Evolutionary conservation across 2,888 invertebrate species (phyloP).

Genomic region (Adelognathus sp.): DNA sequence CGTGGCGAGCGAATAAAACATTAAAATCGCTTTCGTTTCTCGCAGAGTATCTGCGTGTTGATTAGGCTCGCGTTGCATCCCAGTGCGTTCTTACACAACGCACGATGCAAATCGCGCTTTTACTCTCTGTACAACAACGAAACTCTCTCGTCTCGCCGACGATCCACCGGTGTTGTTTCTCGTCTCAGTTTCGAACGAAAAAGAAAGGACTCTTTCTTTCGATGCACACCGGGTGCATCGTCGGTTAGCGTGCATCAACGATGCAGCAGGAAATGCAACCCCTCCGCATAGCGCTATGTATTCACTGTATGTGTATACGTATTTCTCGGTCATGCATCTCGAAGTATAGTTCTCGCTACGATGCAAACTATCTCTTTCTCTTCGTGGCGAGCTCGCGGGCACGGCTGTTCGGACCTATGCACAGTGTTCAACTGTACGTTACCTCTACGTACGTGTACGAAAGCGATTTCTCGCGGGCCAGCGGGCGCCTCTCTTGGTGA

Average conservation of each 20-base stretch:
- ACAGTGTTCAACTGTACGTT: neutral
- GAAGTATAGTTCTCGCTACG: neutral
- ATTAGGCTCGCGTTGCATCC: slow-evolving; percentile 1
- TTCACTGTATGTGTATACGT: neutral
- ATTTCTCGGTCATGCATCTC: neutral
- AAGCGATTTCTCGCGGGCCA: slow-evolving; percentile 16
- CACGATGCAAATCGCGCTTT: neutral
- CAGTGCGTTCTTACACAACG: slow-evolving; percentile 5
- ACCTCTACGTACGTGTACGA: neutral
- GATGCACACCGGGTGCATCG: too few relatives aligned
- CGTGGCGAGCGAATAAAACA: neutral
- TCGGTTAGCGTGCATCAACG: neutral
- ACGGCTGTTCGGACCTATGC: neutral
- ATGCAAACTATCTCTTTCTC: neutral
- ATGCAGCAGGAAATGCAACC: neutral
- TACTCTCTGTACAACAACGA: slow-evolving; percentile 20
- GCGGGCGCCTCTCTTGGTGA: slow-evolving; percentile 15
- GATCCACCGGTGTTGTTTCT: neutral
- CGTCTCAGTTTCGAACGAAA: slow-evolving; percentile 5
- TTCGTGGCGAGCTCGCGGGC: neutral
- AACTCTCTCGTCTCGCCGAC: slow-evolving; percentile 25
- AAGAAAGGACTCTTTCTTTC: slow-evolving; percentile 6
- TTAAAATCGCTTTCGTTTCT: neutral
- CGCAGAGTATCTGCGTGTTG: neutral
- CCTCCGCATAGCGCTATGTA: neutral